Conservation (phyloP, 2,888 invertebrate species). For the Spicauda simplicius region DNA sequence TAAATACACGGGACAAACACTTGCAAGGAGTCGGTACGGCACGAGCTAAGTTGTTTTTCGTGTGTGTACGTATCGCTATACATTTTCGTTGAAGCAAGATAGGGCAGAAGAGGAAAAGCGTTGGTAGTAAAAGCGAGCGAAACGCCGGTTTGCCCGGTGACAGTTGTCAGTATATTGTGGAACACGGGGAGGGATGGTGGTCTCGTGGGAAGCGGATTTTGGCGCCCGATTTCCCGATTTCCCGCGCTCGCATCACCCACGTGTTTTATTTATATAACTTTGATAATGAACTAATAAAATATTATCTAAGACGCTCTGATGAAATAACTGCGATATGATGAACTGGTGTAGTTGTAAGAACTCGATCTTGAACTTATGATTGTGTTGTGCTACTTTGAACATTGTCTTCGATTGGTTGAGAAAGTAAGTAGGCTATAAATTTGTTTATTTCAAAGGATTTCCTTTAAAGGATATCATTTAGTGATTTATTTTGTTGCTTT, state of each 20-base stretch:
- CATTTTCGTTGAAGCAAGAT: slow-evolving; percentile 75
- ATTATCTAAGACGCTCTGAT: slow-evolving; percentile 47
- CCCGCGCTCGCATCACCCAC: slow-evolving; percentile 67
- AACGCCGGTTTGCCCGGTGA: slow-evolving; percentile 66
- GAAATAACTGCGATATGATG: slow-evolving; percentile 53
- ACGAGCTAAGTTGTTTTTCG: slow-evolving; percentile 62
- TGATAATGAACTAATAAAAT: slow-evolving; percentile 49
- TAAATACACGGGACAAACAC: slow-evolving; percentile 53
- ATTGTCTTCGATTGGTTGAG: slow-evolving; percentile 63
- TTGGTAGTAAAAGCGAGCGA: slow-evolving; percentile 67
- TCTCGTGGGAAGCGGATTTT: slow-evolving; percentile 61
- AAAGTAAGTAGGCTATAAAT: slow-evolving; percentile 62
- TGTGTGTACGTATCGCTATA: slow-evolving; percentile 64
- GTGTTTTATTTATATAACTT: slow-evolving; percentile 53
- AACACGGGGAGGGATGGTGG: slow-evolving; percentile 70
- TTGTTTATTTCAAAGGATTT: slow-evolving; percentile 42
- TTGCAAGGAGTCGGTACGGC: slow-evolving; percentile 52
- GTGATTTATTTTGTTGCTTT: slow-evolving; percentile 25
- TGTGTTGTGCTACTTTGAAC: slow-evolving; percentile 64
- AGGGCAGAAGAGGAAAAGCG: slow-evolving; percentile 77
- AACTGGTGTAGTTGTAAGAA: slow-evolving; percentile 52
- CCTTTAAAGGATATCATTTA: slow-evolving; percentile 29
- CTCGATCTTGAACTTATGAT: slow-evolving; percentile 65
- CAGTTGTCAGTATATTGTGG: slow-evolving; percentile 75
- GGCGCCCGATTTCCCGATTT: slow-evolving; percentile 68